Percentiles rank a stretch among this genome's conserved stretches.
Evolutionary conservation across 1,140 invertebrate species (phyloP).

Genomic region (Steinernema feltiae): DNA sequence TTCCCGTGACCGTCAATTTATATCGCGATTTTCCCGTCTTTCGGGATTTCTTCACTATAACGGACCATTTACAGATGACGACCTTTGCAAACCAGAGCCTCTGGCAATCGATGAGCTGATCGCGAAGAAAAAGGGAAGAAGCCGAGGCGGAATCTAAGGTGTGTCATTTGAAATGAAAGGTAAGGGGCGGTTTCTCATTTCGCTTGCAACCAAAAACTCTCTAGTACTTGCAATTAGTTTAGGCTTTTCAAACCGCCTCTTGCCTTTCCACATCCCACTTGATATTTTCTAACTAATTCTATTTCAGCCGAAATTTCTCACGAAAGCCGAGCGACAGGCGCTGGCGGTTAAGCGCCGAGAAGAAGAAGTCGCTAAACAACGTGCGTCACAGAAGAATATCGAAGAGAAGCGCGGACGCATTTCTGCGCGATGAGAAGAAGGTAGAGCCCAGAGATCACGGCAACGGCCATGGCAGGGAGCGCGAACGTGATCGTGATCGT

Average conservation of each 20-base stretch:
- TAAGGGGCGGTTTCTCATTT: neutral
- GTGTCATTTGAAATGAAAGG: conserved; percentile 34
- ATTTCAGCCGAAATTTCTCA: conserved; percentile 81
- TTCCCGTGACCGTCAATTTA: too few species aligned
- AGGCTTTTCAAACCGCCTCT: neutral
- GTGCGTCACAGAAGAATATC: conserved; percentile 69
- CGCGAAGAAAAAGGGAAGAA: conserved; percentile 89
- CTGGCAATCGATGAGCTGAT: conserved; percentile 89
- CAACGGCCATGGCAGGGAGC: conserved; percentile 46
- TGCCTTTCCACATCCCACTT: conserved; percentile 20
- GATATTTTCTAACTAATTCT: conserved; percentile 10
- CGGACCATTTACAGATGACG: conserved; percentile 26
- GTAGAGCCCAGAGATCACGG: conserved; percentile 59
- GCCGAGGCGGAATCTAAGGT: conserved; percentile 76
- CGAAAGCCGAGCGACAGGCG: conserved; percentile 84
- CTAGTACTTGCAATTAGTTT: neutral
- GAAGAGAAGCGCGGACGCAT: conserved; percentile 65
- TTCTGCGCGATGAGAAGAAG: conserved; percentile 65
- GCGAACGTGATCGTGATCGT: conserved; percentile 45
- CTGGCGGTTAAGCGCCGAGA: conserved; percentile 80
- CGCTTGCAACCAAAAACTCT: neutral
- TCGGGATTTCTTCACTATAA: too few species aligned
- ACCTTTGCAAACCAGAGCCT: conserved; percentile 72
- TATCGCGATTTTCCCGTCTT: too few species aligned
- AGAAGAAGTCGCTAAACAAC: conserved; percentile 70